phyloP scores from a whole-genome alignment of 1,140 invertebrate genomes.

The Plectrocnemia conspersa region DNA sequence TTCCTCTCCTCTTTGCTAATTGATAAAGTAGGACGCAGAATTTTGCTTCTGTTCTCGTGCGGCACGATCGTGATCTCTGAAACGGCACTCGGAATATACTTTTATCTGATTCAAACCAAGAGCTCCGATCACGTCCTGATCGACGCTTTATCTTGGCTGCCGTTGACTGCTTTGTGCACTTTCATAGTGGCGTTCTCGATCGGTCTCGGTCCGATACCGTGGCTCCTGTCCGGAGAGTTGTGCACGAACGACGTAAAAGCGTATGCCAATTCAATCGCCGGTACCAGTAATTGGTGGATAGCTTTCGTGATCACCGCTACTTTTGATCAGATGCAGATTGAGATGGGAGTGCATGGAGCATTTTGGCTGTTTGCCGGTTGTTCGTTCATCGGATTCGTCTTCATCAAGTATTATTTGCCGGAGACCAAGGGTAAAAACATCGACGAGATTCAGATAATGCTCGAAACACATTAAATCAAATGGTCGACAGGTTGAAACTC shows the following conservation, averaged over 20 bases:
- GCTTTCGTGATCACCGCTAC: constrained; percentile 79
- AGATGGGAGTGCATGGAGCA: constrained; percentile 59
- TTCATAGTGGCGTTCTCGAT: constrained; percentile 76
- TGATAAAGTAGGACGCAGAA: constrained; percentile 68
- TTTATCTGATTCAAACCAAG: constrained; percentile 54
- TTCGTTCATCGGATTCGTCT: constrained; percentile 63
- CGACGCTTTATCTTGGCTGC: constrained; percentile 61
- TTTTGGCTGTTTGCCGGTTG: constrained; percentile 79
- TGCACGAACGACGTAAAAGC: constrained; percentile 72
- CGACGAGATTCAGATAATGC: constrained; percentile 71
- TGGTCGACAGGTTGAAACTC: too few relatives aligned
- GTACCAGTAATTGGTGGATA: constrained; percentile 72
- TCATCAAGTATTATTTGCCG: constrained; percentile 76
- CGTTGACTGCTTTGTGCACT: constrained; percentile 64
- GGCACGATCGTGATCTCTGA: constrained; percentile 59
- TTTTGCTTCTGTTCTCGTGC: constrained; percentile 63
- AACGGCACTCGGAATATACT: constrained; percentile 59
- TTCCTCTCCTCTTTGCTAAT: constrained; percentile 65
- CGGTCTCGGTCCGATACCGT: constrained; percentile 74
- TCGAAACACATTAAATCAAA: too few relatives aligned
- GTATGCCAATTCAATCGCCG: constrained; percentile 66
- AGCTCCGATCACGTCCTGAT: constrained; percentile 47
- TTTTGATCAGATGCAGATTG: constrained; percentile 57
- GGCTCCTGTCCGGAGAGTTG: constrained; percentile 73
- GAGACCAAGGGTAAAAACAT: constrained; percentile 88